Evolutionary conservation across 2,888 invertebrate species (phyloP), one percentile per base, ranked within the genome.

Genomic region (Pasiphila rectangulata): DNA sequence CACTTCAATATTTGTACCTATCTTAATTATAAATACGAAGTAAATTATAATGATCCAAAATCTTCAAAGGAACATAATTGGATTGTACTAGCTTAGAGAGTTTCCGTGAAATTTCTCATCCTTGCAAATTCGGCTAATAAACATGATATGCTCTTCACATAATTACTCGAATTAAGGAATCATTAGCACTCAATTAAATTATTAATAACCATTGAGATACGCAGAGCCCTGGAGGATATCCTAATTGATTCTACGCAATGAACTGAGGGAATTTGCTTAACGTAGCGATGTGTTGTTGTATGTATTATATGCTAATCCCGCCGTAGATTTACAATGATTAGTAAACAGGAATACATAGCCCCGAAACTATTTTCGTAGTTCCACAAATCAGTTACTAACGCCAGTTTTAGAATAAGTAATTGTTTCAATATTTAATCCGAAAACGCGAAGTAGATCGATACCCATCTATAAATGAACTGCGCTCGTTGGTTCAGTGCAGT

Each of bases 181-280:
- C 64, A 67, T 69, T 61, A 64, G 57, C 58, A 56, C 63, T 63
- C 56, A 65, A 70, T 71, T 70, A 64, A 63, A 67, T 61, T 64
- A 66, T 66, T 65, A 69, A 63, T 60, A 54, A 55, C 47, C 40
- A 65, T 66, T 61, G 60, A 66, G 62, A 59, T 24, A 42, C 46
- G 42, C 39, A 15, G 40, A 40, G 39, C 42, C 60, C 49, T 57
- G 46, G 59, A 69, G 69, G 69, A 68, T 64, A 65, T 57, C 46
- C 67, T 75, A 79, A 79, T 77, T 78, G 72, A 72, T 67, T 63
- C 63, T 61, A 74, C 59, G 57, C 71, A 64, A 72, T 71, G 65
- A 69, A 67, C 67, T 64, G 57, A 60, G 57, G 73, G 74, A 69
- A 76, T 76, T 75, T 56, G 57, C 34, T 16, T 21, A 38, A 61